These are phyloP conservation scores for Bombus waltoni DNA, from an alignment of 1,140 invertebrate species.

Conservation along the genomic window DNA sequence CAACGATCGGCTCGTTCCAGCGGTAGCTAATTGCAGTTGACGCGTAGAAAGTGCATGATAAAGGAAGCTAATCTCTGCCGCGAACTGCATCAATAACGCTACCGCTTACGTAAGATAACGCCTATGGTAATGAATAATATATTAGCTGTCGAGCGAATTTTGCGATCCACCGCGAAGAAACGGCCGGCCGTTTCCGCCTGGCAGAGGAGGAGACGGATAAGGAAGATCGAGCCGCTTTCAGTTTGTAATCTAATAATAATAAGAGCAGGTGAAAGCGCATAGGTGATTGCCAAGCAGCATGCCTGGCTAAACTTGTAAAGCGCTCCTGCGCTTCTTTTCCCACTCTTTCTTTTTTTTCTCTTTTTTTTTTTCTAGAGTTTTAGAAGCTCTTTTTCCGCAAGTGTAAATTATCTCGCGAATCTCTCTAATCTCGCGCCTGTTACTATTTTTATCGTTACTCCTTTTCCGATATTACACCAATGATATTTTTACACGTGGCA, in stretches of 20 bases:
- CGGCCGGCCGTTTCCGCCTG: not conserved
- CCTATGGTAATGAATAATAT: not conserved
- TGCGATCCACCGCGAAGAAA: not conserved
- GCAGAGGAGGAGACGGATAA: not conserved
- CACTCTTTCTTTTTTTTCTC: too few relatives aligned
- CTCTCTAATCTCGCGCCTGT: not conserved
- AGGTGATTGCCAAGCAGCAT: not conserved
- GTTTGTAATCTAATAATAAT: not conserved
- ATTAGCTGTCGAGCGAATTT: not conserved
- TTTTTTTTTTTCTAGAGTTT: not conserved
- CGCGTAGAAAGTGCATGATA: not conserved
- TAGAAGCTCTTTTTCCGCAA: not conserved
- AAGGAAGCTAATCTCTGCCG: not conserved
- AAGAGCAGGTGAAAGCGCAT: not conserved
- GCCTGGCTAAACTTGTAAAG: not conserved
- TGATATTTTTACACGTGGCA: not conserved
- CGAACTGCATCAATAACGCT: not conserved
- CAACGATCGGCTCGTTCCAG: not conserved
- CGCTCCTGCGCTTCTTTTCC: too few relatives aligned
- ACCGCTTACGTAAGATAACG: not conserved
- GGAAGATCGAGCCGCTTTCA: not conserved
- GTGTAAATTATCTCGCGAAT: not conserved
- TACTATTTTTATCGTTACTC: not conserved
- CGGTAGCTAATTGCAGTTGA: conserved; percentile 12
- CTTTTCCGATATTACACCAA: not conserved